These are phyloP conservation scores for Beroe ovata DNA, from an alignment of 37 sponge, comb jelly and placozoan species.

Conservation along the genomic window DNA sequence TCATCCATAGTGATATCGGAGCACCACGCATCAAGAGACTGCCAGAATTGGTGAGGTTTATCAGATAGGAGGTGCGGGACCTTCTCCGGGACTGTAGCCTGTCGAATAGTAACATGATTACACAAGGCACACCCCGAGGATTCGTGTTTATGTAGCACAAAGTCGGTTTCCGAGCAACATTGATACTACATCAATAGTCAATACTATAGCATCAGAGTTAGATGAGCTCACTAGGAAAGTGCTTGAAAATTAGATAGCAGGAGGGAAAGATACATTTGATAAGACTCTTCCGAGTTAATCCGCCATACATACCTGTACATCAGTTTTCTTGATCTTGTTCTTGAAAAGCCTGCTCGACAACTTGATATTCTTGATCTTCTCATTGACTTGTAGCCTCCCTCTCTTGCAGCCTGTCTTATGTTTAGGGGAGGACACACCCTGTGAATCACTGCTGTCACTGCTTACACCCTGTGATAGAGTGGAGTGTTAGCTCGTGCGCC, in stretches of 20 bases:
- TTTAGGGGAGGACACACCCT: slow-evolving; percentile 19
- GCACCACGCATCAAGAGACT: slow-evolving; percentile 55
- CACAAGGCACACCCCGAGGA: no score
- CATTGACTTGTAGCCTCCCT: slow-evolving; percentile 40
- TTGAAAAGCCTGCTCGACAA: slow-evolving; percentile 28
- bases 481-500: not conserved
- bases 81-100: not conserved
- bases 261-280: no score
- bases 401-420: slow-evolving; percentile 62
- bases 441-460: slow-evolving; percentile 65
- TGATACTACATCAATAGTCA: no score
- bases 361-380: slow-evolving; percentile 42
- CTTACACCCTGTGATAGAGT: slow-evolving; percentile 35
- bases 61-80: slow-evolving; percentile 26
- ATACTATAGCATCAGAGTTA: no score
- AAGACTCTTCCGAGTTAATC: no score
- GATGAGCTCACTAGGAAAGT: no score
- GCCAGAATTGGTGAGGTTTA: slow-evolving; percentile 59
- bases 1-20: slow-evolving; percentile 30
- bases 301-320: not conserved
- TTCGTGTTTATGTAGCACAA: no score
- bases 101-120: no score
- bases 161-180: no score
- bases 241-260: no score
- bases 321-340: slow-evolving; percentile 57